Evolutionary conservation across 2,888 invertebrate genomes (phyloP), one percentile per base, ranked within the genome.

Genomic region (Ormyrus thymus): DNA sequence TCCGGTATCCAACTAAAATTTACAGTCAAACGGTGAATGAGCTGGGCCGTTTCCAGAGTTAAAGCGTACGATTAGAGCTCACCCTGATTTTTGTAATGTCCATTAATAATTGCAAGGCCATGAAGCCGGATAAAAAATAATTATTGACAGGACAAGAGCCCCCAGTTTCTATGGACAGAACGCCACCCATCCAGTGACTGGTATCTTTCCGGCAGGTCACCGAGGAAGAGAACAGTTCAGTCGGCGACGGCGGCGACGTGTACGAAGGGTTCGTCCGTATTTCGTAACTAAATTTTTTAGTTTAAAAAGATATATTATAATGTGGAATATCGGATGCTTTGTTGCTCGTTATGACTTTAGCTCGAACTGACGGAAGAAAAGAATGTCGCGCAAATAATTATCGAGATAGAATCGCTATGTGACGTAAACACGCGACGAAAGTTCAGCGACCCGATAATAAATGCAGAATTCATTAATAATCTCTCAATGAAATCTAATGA

Each of bases 91-190:
- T 94, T 43, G 94, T 94, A 85, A 92, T 93, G 88, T 95, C 95
- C 66, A 95, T 92, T 15, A 95, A 90, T 29, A 93, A 92, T 89
- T 95, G 95, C 83, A 95, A 88, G 4, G 94, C 94, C 81, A 95
- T 88, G 87, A 95, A 95, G n/a, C 95, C 95, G 0, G 95, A 94
- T 86, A 93, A 94, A 87, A 94, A 94, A 86, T 95, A 95, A 90
- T 94, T 93, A 84, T 95, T 93, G 6, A 94, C 94, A 0, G 95
- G 95, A 86, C 95, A 95, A 7, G 92, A 92, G 81, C 93, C 93
- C n/a, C 94, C 94, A 0, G 92, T 91, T 85, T 94, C 94, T 86
- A 94, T 93, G 68, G 94, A 94, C 11, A 94, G 91, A 88, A 94
- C 92, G 82, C 93, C 93, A 1, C 92, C 91, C 81, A 93, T 92